Conservation (phyloP, 2,797 vertebrate genomes). For the Mallotus villosus region DNA sequence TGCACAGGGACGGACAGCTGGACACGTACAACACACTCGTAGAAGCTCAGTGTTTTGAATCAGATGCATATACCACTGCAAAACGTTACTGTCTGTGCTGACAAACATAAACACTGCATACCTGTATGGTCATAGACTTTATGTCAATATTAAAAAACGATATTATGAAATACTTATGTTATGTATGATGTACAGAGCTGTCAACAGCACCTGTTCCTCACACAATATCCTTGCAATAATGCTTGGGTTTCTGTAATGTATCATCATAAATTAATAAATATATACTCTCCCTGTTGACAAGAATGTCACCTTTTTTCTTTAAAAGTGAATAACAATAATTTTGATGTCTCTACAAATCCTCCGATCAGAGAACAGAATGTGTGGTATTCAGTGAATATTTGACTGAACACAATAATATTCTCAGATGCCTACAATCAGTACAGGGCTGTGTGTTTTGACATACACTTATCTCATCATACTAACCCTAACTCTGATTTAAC, state of each 20-base stretch:
- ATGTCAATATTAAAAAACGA: constrained; percentile 4
- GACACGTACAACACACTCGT: background rate
- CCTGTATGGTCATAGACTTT: background rate
- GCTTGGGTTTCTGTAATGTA: background rate
- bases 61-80: background rate
- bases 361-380: too few species aligned
- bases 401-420: background rate
- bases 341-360: background rate
- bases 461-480: too few species aligned
- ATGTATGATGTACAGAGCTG: constrained; percentile 23
- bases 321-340: background rate
- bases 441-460: background rate
- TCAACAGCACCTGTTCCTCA: constrained; percentile 46
- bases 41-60: too few species aligned
- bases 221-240: background rate
- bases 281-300: background rate
- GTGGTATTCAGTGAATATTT: background rate
- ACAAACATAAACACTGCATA: too few species aligned
- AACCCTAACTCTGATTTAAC: too few species aligned
- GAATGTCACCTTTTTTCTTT: background rate
- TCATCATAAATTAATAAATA: background rate
- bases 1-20: background rate
- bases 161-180: constrained; percentile 9
- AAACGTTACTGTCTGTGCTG: background rate
- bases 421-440: background rate